A percentile compares a stretch with the other conserved stretches of the same genome.
Conservation (phyloP, 35 echinoderm and acorn worm genomes). For the Ptychodera flava region DNA sequence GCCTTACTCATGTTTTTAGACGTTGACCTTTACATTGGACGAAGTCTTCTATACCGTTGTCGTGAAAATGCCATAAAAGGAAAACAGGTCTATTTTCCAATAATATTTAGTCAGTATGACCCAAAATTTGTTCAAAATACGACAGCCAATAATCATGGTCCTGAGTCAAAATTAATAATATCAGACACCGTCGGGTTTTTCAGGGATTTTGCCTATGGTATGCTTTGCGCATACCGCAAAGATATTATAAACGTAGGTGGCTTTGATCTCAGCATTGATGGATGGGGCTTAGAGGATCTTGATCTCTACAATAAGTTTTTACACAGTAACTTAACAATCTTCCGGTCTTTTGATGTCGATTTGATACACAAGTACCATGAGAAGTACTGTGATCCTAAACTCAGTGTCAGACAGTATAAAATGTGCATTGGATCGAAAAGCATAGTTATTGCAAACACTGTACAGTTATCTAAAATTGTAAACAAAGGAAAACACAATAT, state of each 20-base stretch:
- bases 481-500: too few species aligned
- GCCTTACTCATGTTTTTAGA: background rate
- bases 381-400: background rate
- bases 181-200: background rate
- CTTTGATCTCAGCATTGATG: background rate
- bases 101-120: background rate
- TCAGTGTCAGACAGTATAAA: background rate
- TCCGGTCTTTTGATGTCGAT: background rate
- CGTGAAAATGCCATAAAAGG: background rate
- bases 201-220: background rate
- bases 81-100: background rate
- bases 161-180: background rate
- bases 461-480: background rate
- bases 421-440: background rate
- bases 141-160: background rate
- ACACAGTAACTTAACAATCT: background rate
- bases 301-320: background rate
- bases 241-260: background rate
- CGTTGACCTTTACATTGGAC: background rate
- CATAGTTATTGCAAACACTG: background rate
- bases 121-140: background rate
- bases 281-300: background rate
- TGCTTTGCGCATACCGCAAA: background rate
- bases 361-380: background rate
- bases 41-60: background rate